Percentiles rank a stretch among this genome's conserved stretches.
These are phyloP conservation scores for Tangara arthus DNA, from an alignment of 2,797 vertebrate species.

Conservation along the genomic window DNA sequence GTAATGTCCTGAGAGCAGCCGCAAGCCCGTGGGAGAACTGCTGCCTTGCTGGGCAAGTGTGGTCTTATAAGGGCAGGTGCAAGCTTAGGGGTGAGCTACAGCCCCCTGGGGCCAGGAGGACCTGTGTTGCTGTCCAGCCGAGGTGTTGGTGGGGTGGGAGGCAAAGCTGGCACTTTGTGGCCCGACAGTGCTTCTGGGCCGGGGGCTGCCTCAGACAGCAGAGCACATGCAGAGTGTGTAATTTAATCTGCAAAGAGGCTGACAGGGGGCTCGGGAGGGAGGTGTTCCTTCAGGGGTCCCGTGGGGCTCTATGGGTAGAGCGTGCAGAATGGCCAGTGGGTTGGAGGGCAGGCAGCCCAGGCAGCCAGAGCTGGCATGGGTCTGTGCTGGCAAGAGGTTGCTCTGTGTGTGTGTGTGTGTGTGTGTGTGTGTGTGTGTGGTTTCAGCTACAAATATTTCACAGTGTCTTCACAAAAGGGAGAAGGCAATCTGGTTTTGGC, in stretches of 20 bases:
- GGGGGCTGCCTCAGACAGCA: not conserved
- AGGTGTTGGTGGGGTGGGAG: not conserved
- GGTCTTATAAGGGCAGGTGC: not conserved
- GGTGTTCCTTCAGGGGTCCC: not conserved
- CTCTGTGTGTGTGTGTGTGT: too few species aligned
- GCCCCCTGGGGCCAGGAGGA: not conserved
- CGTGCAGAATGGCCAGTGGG: not conserved
- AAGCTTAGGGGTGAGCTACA: not conserved
- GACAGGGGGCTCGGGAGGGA: not conserved
- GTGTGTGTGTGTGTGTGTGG: fast-evolving
- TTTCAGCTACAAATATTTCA: not conserved
- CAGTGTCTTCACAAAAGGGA: not conserved
- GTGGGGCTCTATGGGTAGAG: too few species aligned
- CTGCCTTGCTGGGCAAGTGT: not conserved
- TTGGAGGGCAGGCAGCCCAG: not conserved
- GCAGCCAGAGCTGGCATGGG: not conserved
- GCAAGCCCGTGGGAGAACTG: not conserved
- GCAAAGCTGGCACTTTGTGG: not conserved
- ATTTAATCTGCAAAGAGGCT: not conserved
- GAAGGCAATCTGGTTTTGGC: not conserved
- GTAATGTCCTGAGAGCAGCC: not conserved
- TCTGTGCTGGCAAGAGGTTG: not conserved
- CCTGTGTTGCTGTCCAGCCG: not conserved
- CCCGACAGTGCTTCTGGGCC: fast-evolving
- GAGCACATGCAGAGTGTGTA: fast-evolving